A percentile compares a stretch with the other conserved stretches of the same genome.
Evolutionary conservation across 2,797 vertebrate species (phyloP).

Genomic region (Capromys pilorides): DNA sequence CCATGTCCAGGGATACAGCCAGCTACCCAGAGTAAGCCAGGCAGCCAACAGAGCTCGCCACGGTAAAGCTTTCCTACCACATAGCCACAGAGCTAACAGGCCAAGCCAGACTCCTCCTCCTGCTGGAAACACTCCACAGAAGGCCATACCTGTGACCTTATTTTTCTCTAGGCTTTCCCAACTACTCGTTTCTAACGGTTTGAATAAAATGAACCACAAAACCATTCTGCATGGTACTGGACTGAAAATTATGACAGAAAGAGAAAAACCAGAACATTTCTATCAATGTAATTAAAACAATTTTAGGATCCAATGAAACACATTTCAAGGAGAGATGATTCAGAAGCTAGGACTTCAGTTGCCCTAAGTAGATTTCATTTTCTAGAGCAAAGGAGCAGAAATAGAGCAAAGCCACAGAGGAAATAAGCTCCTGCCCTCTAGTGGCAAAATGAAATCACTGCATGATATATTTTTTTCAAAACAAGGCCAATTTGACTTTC

Average conservation of each 20-base stretch:
- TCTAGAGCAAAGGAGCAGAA: not conserved
- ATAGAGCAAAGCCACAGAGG: not conserved
- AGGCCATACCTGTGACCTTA: not conserved
- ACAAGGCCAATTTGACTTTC: not conserved
- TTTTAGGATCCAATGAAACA: not conserved
- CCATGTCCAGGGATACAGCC: too few species aligned
- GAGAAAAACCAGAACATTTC: not conserved
- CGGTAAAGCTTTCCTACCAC: not conserved
- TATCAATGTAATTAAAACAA: not conserved
- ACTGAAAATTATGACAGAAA: slow-evolving; percentile 28
- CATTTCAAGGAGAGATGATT: slow-evolving; percentile 35
- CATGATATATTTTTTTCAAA: not conserved
- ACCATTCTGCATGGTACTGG: not conserved
- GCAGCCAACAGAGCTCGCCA: not conserved
- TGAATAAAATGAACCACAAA: slow-evolving; percentile 40
- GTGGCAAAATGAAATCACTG: slow-evolving; percentile 9
- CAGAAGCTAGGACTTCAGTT: not conserved
- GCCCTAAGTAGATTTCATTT: not conserved
- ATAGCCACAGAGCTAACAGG: not conserved
- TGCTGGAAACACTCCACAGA: not conserved
- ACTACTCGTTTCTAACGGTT: slow-evolving; percentile 11
- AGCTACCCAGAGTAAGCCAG: too few species aligned
- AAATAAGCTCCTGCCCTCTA: slow-evolving; percentile 25
- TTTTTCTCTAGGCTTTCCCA: not conserved
- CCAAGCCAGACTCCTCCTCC: not conserved